Conservation (phyloP, 1,140 invertebrate species). For the Caerostris extrusa region DNA sequence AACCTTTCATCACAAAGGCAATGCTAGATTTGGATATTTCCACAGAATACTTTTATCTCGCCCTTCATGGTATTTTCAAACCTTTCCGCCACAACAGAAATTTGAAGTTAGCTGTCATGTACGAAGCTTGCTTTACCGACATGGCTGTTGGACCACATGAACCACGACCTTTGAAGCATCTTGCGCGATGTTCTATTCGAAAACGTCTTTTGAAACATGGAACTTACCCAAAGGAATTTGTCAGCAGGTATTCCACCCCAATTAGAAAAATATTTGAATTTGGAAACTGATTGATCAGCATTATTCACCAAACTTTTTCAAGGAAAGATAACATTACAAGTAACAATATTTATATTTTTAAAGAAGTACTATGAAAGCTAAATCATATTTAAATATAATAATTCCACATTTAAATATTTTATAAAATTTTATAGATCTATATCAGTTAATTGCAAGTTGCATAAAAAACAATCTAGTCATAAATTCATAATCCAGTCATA, state of each 20-base stretch:
- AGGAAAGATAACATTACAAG: no score
- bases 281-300: not conserved
- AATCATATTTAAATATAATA: no score
- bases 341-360: no score
- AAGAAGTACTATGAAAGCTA: no score
- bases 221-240: not conserved
- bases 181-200: constrained; percentile 7
- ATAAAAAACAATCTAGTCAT: no score
- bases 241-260: not conserved
- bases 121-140: not conserved
- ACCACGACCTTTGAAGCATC: not conserved
- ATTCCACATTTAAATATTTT: no score
- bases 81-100: constrained; percentile 32
- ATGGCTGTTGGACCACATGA: not conserved
- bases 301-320: not conserved
- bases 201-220: not conserved
- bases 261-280: constrained; percentile 12
- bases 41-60: constrained; percentile 19
- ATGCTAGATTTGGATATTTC: not conserved
- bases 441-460: no score
- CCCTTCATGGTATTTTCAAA: constrained; percentile 18
- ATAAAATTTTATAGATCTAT: no score
- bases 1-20: not conserved
- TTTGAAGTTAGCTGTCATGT: constrained; percentile 5
- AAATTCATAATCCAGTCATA: no score